Evolutionary conservation across 2,113 vertebrate species (phyloP), one percentile per base, ranked within the genome.

Genomic region (Hyaena hyaena): DNA sequence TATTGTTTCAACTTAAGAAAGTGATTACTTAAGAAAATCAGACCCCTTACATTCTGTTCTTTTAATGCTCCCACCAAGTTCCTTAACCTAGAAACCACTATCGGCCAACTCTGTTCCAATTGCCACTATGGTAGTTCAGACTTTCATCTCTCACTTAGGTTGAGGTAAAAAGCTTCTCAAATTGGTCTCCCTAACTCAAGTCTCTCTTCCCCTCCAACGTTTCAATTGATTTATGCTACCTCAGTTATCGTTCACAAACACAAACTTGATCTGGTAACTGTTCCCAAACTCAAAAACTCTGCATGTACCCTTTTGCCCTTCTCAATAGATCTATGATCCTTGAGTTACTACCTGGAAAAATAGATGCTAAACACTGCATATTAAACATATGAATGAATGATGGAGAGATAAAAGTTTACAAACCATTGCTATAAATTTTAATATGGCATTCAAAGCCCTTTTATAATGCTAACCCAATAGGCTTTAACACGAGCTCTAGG

Each of bases 171-270:
- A 39, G 9, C 26, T 39, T 48, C 68, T 85, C 65, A 53, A 63
- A n/a, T 10, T 58, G 65, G 50, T 61, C 50, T 87, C 84, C 50
- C 69, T 92, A 39, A 73, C 21, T 39, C 45, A 63, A 63, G 50
- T 88, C 69, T 71, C n/a, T 82, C 96, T 87, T 87, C 39, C 10
- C 4, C 48, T 84, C 43, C 6, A 92, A 76, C 21, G 21, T 66
- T 48, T 66, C 43, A 65, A 81, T 74, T 55, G 69, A 45, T 73
- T 85, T 79, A 80, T 74, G 66, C 58, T 82, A 68, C 69, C 35
- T 91, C 74, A 68, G 53, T 39, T 55, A 73, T 31, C 76, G 31
- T 91, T 87, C 74, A 76, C 76, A 96, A 96, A 68, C 61, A 77
- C 63, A 95, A 48, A 63, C 33, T 63, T 92, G 63, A 92, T 77